Evolutionary conservation across 2,797 vertebrate species (phyloP), one percentile per base, ranked within the genome.

Genomic region (Pogoniulus pusillus): DNA sequence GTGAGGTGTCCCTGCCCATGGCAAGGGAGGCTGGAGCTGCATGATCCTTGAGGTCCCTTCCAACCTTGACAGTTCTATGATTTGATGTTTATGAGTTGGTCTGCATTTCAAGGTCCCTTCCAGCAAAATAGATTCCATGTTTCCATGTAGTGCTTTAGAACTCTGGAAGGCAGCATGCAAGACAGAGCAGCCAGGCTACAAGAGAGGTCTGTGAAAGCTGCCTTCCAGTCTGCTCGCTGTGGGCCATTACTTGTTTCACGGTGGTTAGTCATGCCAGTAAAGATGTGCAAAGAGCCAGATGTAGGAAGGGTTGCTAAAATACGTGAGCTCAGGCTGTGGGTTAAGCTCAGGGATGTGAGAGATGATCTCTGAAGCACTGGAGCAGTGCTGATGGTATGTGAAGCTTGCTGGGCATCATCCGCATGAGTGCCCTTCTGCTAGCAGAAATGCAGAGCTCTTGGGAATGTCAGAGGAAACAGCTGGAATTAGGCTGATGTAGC

Each of bases 381-480:
- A 41, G 45, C 12, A 9, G 22, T 29, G 27, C 16, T 57, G 37
- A 32, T 9, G 29, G 9, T 17, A 6, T 6, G 39, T 20, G 82
- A 82, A 35, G 15, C 11, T 47, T 66, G 45, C 30, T n/a, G 45
- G 23, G 26, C 23, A 2, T n/a, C 35, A 75, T 49, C 43, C 1
- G 2, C 2, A 0, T n/a, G 72, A 65, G 4, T 5, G 5, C 23
- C 59, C 51, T 35, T 7, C 3, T 15, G 19, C 29, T 64, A 32
- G 16, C 1, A 1, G 19, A 64, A 64, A n/a, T 34, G 12, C 27
- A 10, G n/a, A 7, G 27, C 26, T 51, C 11, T 30, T 62, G 14
- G 10, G 23, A 20, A 11, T 29, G 10, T 26, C 3, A 2, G 12
- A 41, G 13, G 77, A 66, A 85, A 35, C 1, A 2, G 16, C 24